phyloP scores from a whole-genome alignment of 2,888 invertebrate species.

The Rhagium mordax region DNA sequence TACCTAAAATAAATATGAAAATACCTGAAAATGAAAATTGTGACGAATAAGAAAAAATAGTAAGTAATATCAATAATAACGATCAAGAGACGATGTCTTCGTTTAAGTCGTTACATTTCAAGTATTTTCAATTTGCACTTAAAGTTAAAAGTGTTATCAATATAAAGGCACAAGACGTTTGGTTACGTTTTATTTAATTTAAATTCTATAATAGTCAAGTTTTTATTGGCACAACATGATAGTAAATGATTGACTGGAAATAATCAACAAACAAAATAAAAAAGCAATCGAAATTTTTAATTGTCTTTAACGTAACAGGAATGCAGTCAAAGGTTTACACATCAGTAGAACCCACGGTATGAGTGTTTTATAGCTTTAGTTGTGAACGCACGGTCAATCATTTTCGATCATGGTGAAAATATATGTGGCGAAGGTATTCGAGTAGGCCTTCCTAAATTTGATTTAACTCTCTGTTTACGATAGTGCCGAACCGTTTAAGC shows the following conservation, averaged over 20 bases:
- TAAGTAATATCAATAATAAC: background rate
- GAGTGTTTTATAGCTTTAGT: no score
- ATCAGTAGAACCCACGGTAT: no score
- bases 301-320: no score
- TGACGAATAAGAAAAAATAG: background rate
- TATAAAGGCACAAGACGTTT: constrained; percentile 3
- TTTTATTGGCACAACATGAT: background rate
- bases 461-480: background rate
- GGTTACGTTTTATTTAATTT: no score
- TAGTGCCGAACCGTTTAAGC: no score
- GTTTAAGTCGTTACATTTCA: no score
- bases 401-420: background rate
- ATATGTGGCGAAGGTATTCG: background rate
- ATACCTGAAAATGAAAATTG: background rate
- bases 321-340: no score
- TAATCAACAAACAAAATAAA: background rate
- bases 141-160: background rate
- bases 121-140: background rate
- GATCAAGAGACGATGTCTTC: background rate
- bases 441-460: background rate
- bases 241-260: background rate
- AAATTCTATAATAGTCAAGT: no score
- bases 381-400: background rate
- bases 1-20: background rate
- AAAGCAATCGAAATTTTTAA: no score